A percentile compares a stretch with the other conserved stretches of the same genome.
Evolutionary conservation across 1,140 invertebrate species (phyloP).

Genomic region (Teleogryllus occipitalis): DNA sequence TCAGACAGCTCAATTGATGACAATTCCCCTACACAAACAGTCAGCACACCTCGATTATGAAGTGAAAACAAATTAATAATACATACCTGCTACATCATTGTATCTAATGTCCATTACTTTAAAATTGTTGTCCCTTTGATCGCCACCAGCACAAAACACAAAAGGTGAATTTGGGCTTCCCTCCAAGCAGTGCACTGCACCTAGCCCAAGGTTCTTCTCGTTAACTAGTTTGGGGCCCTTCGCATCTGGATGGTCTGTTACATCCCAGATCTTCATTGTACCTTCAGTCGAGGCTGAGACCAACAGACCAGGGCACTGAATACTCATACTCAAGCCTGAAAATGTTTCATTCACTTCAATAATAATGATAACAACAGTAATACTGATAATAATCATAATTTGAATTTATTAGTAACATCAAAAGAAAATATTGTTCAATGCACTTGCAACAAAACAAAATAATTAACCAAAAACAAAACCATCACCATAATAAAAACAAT

Average conservation of each 20-base stretch:
- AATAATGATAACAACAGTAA: not conserved
- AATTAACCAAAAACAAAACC: too few relatives aligned
- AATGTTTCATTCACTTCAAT: conserved; percentile 12
- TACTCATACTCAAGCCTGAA: conserved; percentile 58
- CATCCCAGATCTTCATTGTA: conserved; percentile 72
- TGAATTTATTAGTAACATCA: conserved; percentile 26
- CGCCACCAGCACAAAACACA: conserved; percentile 70
- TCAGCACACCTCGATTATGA: too few relatives aligned
- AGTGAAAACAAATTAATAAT: too few relatives aligned
- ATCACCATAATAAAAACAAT: too few relatives aligned
- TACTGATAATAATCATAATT: conserved; percentile 25
- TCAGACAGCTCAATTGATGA: too few relatives aligned
- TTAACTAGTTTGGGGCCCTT: conserved; percentile 39
- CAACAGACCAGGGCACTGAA: conserved; percentile 57
- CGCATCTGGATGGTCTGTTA: conserved; percentile 27
- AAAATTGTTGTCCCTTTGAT: conserved; percentile 70
- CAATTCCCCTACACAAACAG: too few relatives aligned
- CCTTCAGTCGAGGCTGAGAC: conserved; percentile 65
- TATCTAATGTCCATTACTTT: conserved; percentile 62
- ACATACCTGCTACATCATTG: conserved; percentile 52
- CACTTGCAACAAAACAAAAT: not conserved
- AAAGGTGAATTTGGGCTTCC: conserved; percentile 73
- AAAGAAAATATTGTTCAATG: conserved; percentile 12
- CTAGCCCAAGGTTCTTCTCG: conserved; percentile 55
- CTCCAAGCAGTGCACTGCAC: conserved; percentile 61